Percentiles rank a stretch among this genome's conserved stretches.
Evolutionary conservation across 1,140 invertebrate species (phyloP).

Genomic region (Pristionchus pacificus): DNA sequence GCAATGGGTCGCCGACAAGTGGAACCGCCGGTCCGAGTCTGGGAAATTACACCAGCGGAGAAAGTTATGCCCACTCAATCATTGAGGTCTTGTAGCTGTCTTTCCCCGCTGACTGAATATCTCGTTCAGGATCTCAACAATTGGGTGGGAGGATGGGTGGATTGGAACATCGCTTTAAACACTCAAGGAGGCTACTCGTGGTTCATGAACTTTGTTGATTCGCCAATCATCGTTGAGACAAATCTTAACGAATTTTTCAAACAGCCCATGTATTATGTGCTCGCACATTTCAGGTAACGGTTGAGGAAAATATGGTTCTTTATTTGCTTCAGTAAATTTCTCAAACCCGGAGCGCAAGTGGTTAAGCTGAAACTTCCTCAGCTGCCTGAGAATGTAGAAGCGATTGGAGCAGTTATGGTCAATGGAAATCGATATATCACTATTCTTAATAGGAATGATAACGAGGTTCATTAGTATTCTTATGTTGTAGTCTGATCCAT

Average conservation of each 20-base stretch:
- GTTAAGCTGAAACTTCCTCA: no score
- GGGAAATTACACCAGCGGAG: background rate
- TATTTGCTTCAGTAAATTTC: no score
- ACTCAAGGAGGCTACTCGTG: constrained; percentile 72
- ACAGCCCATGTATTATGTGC: constrained; percentile 79
- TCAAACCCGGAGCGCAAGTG: no score
- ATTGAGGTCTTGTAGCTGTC: background rate
- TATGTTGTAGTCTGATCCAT: no score
- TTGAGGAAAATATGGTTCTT: no score
- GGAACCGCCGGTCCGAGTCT: background rate
- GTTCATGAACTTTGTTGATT: constrained; percentile 72
- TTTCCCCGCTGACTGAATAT: background rate
- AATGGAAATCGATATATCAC: no score
- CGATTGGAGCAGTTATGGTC: no score
- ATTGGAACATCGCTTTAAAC: constrained; percentile 81
- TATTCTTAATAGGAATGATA: no score
- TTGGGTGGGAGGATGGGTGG: constrained; percentile 66
- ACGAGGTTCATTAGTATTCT: no score
- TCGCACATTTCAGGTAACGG: constrained; percentile 73
- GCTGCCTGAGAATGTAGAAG: no score
- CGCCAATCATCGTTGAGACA: constrained; percentile 72
- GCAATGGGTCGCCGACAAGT: background rate
- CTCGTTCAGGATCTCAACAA: constrained; percentile 71
- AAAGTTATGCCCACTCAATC: background rate
- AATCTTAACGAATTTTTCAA: constrained; percentile 72